Evolutionary conservation across 2,797 vertebrate genomes (phyloP), one percentile per base, ranked within the genome.

Genomic region (Enteromius treurensis): DNA sequence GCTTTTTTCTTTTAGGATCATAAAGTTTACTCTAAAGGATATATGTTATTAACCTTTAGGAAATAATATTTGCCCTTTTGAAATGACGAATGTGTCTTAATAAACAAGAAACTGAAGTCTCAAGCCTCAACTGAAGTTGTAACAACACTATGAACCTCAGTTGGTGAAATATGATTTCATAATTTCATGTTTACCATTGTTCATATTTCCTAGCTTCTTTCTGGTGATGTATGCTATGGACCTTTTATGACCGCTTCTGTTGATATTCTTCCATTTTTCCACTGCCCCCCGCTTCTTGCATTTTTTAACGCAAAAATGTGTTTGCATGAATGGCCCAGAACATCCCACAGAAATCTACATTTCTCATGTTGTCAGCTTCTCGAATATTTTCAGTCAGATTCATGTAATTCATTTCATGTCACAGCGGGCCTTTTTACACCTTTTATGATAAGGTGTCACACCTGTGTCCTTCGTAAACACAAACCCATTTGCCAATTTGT

Each of bases 391-490:
- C 40, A 32, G 32, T 76, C 73, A 5, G 34, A 75, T 76, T 13
- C 40, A 29, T 47, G 55, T 19, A 64, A 32, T 77, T 58, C 0
- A 11, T 58, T 77, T 82, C 15, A 13, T 77, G 53, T 76, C 23
- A 58, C 19, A 11, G 23, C 17, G 17, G 47, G 34, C 21, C 15
- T 69, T 60, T 69, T 34, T 19, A 34, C 62, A 45, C 51, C 23
- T 70, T 77, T 69, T 58, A 15, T 60, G 64, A 26, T 58, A 26
- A 68, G 19, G 13, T 55, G n/a, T 58, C 26, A 21, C 75, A 58
- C 19, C 76, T 42, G 47, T 79, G 55, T 67, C 14, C 53, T 45
- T 74, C 49, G n/a, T 69, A 84, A 86, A 77, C 76, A 79, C 29
- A 17, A 23, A 77, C 55, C 71, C 34, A 73, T 83, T 84, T 75